Evolutionary conservation across 2,888 invertebrate species (phyloP).

Genomic region (Stictocephala bisonia): DNA sequence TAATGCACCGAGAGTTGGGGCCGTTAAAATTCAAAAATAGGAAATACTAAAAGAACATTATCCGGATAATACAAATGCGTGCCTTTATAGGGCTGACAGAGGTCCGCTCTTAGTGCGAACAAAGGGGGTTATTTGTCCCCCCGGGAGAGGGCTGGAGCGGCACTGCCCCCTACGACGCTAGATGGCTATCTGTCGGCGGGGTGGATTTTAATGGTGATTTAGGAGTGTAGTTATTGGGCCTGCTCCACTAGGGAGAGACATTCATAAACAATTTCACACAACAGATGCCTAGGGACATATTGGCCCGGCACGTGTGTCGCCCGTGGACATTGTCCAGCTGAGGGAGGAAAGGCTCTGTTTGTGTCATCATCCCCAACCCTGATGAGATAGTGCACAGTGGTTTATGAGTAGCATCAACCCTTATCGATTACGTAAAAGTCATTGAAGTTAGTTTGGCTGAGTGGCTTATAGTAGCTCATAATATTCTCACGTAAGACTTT

Average conservation of each 20-base stretch:
- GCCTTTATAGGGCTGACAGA: conserved; percentile 25
- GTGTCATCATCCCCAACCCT: no score
- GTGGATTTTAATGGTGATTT: conserved; percentile 31
- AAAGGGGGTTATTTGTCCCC: conserved; percentile 32
- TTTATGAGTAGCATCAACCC: no score
- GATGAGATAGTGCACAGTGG: no score
- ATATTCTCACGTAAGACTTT: no score
- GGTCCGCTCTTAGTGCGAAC: conserved; percentile 35
- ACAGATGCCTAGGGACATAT: conserved; percentile 38
- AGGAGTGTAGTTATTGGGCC: conserved; percentile 32
- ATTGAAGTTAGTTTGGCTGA: no score
- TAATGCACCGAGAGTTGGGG: conserved; percentile 20
- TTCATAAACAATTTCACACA: conserved; percentile 40
- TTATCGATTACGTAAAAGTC: no score
- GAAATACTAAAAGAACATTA: conserved; percentile 27
- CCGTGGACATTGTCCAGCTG: not conserved
- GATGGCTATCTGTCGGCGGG: conserved; percentile 36
- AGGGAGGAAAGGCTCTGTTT: no score
- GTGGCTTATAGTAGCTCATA: no score
- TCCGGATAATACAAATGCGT: conserved; percentile 31
- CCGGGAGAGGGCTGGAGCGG: not conserved
- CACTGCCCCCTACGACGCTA: no score
- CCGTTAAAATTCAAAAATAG: not conserved
- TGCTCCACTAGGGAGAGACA: conserved; percentile 3
- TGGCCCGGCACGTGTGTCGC: conserved; percentile 26